Evolutionary conservation across 2,797 vertebrate species (phyloP), one percentile per base, ranked within the genome.

Genomic region (Smutsia temminckii): DNA sequence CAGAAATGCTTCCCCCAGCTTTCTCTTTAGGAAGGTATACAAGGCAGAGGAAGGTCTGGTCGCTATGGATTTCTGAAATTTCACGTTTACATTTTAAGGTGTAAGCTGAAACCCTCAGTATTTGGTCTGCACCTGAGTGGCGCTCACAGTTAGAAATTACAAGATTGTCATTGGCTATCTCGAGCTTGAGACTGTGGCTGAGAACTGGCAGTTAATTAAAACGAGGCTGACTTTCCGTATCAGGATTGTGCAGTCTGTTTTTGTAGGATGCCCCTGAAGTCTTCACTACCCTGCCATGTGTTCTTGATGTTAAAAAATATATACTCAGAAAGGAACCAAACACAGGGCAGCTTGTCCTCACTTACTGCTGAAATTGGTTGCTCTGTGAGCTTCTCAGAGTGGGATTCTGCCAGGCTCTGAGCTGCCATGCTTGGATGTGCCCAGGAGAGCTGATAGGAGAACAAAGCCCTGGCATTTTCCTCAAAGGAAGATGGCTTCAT

Each of bases 301-400:
- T 97, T 98, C 98, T 99, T 98, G 98, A 98, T 98, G 98, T 98
- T 97, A 98, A 98, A 96, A 86, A 91, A 96, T 46, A 46, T 46
- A 96, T 98, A 98, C 98, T 98, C 98, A 93, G 98, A 98, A 98
- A 98, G 98, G 98, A 99, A 98, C 98, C 98, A 95, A 98, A 98
- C 98, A 97, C 97, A 98, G 95, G 97, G 97, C 95, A 97, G 97
- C 96, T 97, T 98, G 98, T 97, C 97, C 96, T 98, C 93, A 61
- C 99, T 98, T 98, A 95, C 90, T 95, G 88, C 90, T 94, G 66
- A 97, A 17, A n/a, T 20, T 72, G 92, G 68, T 95, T 96, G 66
- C 93, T 95, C 96, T n/a, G 40, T 85, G 86, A 95, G 91, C 42
- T 49, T 90, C 77, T 92, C 89, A 91, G 77, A 85, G 86, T 77